Conservation (phyloP, 1,140 invertebrate genomes). For the Antheraea pernyi region DNA sequence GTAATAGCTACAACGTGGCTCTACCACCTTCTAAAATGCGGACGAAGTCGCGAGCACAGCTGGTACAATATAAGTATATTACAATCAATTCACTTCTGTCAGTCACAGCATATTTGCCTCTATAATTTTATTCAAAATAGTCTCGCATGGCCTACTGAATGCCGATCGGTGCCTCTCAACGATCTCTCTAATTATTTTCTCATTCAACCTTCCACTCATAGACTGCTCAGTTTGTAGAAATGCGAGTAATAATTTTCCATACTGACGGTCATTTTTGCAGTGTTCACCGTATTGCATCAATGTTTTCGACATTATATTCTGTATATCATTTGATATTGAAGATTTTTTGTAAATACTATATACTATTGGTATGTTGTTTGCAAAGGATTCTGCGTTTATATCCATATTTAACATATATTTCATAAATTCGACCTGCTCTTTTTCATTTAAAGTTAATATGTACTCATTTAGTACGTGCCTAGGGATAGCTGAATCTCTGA, state of each 20-base stretch:
- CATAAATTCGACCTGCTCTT: constrained; percentile 31
- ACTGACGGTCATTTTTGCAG: constrained; percentile 41
- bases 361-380: constrained; percentile 41
- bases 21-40: too few relatives aligned
- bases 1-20: too few relatives aligned
- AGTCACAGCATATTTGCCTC: too few relatives aligned
- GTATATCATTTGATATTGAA: constrained; percentile 35
- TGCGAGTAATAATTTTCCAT: constrained; percentile 42
- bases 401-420: constrained; percentile 27
- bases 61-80: too few relatives aligned
- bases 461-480: constrained; percentile 41
- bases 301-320: constrained; percentile 35
- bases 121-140: constrained; percentile 30
- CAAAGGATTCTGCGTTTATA: constrained; percentile 33
- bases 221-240: constrained; percentile 39
- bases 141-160: constrained; percentile 46
- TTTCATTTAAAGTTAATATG: constrained; percentile 27
- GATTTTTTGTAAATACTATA: constrained; percentile 40
- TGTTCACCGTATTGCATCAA: constrained; percentile 22
- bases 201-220: constrained; percentile 7
- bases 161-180: constrained; percentile 39
- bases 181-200: constrained; percentile 24
- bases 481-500: constrained; percentile 34
- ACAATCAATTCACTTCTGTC: too few relatives aligned
- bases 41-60: too few relatives aligned